Evolutionary conservation across 2,888 invertebrate species (phyloP).

Genomic region (Aphodius granarius): DNA sequence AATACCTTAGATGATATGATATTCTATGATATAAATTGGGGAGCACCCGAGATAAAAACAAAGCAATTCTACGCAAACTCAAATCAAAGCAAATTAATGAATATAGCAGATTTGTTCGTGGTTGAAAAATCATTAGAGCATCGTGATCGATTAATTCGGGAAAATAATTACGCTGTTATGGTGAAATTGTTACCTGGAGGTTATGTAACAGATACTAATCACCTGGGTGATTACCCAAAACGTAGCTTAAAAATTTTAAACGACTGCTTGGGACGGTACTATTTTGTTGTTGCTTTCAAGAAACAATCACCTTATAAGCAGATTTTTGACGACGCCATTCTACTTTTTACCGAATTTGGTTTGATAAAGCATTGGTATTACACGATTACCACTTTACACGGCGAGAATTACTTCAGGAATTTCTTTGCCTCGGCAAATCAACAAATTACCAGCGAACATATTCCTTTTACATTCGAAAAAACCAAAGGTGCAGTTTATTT

Average conservation of each 20-base stretch:
- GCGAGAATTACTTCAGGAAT: slow-evolving; percentile 12
- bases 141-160: slow-evolving; percentile 15
- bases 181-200: slow-evolving; percentile 24
- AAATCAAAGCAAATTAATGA: slow-evolving; percentile 17
- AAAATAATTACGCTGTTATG: slow-evolving; percentile 22
- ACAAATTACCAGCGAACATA: background rate
- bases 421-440: slow-evolving; percentile 7
- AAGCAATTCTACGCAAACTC: slow-evolving; percentile 30
- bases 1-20: slow-evolving; percentile 34
- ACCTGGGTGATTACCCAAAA: slow-evolving; percentile 29
- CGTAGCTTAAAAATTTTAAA: slow-evolving; percentile 28
- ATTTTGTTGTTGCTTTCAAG: slow-evolving; percentile 30
- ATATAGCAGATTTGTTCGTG: slow-evolving; percentile 26
- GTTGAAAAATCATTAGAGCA: slow-evolving; percentile 1
- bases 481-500: slow-evolving; percentile 31
- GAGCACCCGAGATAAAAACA: slow-evolving; percentile 25
- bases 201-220: slow-evolving; percentile 28
- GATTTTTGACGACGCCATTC: slow-evolving; percentile 30
- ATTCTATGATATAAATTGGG: slow-evolving; percentile 31
- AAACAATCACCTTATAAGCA: slow-evolving; percentile 34
- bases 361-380: slow-evolving; percentile 33
- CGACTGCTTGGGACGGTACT: slow-evolving; percentile 29
- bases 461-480: slow-evolving; percentile 7
- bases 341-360: slow-evolving; percentile 31
- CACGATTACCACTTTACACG: background rate